These are phyloP conservation scores for Crax fasciolata DNA, from an alignment of 2,797 vertebrate species.

Conservation along the genomic window DNA sequence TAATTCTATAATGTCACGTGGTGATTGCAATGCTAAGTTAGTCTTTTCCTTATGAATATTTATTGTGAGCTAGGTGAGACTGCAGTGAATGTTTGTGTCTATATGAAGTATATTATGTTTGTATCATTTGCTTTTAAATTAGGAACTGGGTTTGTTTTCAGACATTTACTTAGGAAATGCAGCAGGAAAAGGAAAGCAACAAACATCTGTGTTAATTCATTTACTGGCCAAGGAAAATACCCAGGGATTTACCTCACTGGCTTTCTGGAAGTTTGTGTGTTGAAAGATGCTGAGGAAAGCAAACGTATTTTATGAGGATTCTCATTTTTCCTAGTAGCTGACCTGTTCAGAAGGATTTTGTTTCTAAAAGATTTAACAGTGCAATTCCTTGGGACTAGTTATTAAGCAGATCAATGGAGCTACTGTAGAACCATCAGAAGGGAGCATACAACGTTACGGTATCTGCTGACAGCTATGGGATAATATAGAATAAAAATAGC, in stretches of 20 bases:
- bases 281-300: conserved; percentile 45
- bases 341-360: conserved; percentile 58
- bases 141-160: conserved; percentile 1
- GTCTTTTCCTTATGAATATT: neutral
- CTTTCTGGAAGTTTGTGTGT: conserved; percentile 24
- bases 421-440: conserved; percentile 41
- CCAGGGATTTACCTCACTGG: neutral
- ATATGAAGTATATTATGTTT: neutral
- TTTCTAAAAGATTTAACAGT: conserved; percentile 56
- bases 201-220: neutral
- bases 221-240: neutral
- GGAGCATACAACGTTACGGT: conserved; percentile 4
- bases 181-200: neutral
- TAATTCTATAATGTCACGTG: neutral
- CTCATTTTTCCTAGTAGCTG: conserved; percentile 49
- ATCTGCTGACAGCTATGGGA: conserved; percentile 23
- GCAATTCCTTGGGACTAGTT: conserved; percentile 31
- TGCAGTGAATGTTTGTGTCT: neutral
- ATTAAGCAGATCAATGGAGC: conserved; percentile 59
- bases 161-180: neutral
- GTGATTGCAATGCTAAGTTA: neutral
- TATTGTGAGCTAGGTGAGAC: neutral
- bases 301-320: conserved; percentile 30
- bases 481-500: neutral
- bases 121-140: neutral